phyloP scores from a whole-genome alignment of 1,140 invertebrate genomes.

The Hyphantria cunea region DNA sequence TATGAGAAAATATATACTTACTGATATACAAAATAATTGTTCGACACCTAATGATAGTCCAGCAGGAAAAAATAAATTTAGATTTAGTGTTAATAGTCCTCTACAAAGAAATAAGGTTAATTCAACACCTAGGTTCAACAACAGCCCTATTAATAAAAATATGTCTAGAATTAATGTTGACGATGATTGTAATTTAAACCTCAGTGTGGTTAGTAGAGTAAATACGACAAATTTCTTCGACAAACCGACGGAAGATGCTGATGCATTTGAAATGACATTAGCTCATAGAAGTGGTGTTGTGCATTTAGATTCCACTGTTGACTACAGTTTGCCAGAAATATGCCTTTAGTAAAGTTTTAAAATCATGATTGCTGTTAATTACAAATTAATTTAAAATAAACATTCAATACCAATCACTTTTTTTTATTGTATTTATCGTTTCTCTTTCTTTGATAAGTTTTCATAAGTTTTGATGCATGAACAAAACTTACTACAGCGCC shows the following conservation, averaged over 20 bases:
- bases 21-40: conserved; percentile 55
- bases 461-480: no score
- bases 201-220: conserved; percentile 30
- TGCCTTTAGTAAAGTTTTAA: conserved; percentile 31
- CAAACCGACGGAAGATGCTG: conserved; percentile 62
- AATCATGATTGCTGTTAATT: no score
- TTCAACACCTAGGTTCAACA: not conserved
- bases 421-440: no score
- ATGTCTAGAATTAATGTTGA: not conserved
- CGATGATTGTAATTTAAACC: not conserved
- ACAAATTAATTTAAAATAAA: no score
- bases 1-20: conserved; percentile 41
- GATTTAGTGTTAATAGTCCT: conserved; percentile 14
- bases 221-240: conserved; percentile 78
- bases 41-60: conserved; percentile 71
- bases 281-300: conserved; percentile 51
- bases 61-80: conserved; percentile 34
- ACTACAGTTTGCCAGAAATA: conserved; percentile 57
- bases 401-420: no score
- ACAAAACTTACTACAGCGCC: no score
- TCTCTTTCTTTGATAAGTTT: no score
- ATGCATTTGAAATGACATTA: conserved; percentile 76
- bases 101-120: not conserved
- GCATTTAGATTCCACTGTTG: conserved; percentile 48
- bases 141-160: not conserved